Conservation (phyloP, 2,797 vertebrate genomes). For the Sus cebifrons region DNA sequence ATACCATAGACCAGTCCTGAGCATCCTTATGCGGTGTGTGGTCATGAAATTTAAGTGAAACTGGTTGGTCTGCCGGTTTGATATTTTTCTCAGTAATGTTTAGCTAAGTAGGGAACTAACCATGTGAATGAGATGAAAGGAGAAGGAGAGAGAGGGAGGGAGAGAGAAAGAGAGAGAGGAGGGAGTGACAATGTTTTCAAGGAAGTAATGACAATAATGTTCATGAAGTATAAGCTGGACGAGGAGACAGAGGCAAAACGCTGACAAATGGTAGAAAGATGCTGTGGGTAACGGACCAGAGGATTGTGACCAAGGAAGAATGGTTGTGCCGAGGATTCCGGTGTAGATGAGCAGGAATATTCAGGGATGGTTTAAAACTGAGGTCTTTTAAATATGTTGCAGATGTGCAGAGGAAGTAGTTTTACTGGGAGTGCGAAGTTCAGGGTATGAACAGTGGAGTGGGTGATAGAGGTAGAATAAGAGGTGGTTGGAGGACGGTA, state of each 20-base stretch:
- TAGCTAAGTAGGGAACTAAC: neutral
- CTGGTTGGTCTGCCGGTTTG: neutral
- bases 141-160: neutral
- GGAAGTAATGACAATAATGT: neutral
- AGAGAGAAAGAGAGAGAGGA: too few species aligned
- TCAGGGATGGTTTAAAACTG: neutral
- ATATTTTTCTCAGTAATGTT: neutral
- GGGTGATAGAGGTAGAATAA: neutral
- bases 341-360: neutral
- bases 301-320: neutral
- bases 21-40: neutral
- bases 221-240: neutral
- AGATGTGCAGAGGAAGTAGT: neutral
- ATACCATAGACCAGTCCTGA: accelerated
- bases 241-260: neutral
- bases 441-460: neutral
- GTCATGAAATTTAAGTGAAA: neutral
- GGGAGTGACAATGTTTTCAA: neutral
- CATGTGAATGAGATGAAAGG: neutral
- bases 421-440: neutral
- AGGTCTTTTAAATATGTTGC: neutral
- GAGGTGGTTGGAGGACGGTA: neutral
- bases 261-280: neutral
- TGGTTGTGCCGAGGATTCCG: neutral
- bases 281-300: accelerated